Base-by-base conservation (phyloP, 2,888 invertebrate species). In the Meghimatium bilineatum region DNA sequence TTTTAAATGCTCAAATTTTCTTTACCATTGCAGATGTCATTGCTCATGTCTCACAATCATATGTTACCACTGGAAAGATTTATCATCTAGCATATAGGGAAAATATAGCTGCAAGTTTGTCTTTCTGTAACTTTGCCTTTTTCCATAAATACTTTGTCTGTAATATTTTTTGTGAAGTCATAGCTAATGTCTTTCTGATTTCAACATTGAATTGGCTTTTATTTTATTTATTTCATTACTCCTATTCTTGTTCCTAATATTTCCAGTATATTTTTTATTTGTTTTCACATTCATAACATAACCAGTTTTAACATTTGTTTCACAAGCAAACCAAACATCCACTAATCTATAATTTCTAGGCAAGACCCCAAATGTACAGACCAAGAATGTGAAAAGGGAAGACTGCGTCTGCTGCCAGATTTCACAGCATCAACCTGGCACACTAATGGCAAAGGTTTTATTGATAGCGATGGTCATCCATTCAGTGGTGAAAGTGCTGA, bases 311-410 rank as follows among this genome's bases (percentile, higher is more conserved):
- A 63, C 60, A 63, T n/a, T 63, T 12, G 6, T 63, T n/a, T 26
- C 26, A 63, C 32, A 32, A 66, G 1, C 63, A 26, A 2, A 63
- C 20, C n/a, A 63, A 63, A 63, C 63, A 63, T 2, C 56, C 32
- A 66, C 14, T 0, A 14, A 17, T n/a, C 29, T 17, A 32, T n/a
- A n/a, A n/a, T 66, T 71, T 32, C 10, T 38, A 80, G 80, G 52
- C 52, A 80, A 71, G 26, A 12, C 1, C 74, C 78, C 10, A 38
- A 38, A 63, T 84, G 84, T 67, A 20, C n/a, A 29, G 71, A 67
- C 10, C 76, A 60, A 1, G 80, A 80, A 26, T 84, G 84, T 71
- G 80, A 84, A 44, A 75, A 80, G 1, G 76, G 80, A 29, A 74
- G 75, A 44, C 79, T 83, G 10, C 34, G 17, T 14, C 63, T 34